Evolutionary conservation across 2,113 vertebrate genomes (phyloP), one percentile per base, ranked within the genome.

Genomic region (Vimba vimba): DNA sequence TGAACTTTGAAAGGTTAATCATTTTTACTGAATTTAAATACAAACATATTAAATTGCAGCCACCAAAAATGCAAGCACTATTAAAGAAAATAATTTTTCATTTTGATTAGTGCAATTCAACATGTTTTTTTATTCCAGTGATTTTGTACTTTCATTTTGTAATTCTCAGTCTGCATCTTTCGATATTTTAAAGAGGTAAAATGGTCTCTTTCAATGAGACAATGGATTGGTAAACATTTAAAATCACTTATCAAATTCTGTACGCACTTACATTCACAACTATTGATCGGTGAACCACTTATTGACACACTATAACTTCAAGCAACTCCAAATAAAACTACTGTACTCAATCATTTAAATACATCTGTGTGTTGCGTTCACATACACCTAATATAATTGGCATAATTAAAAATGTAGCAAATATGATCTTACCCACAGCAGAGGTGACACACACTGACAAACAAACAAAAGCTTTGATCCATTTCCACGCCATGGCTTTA

Each of bases 371-470:
- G 19, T 5, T 43, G 13, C 17, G 6, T 62, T 43, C 4, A 57
- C 55, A 57, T 6, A 55, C 19, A 43, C 36, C 55, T 30, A 59
- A 33, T 8, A 30, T 7, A 27, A 66, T 3, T 68, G 2, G 9
- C 27, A 55, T 7, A 33, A 36, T 83, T 21, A 10, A 47, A 73
- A 11, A 27, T n/a, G 1, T 21, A 47, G 43, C 6, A 23, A 1
- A 78, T 66, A 4, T 7, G 1, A 17, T 86, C 85, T 87, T 88
- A 90, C 89, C 79, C 60, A 27, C n/a, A 21, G 57, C 73, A 45
- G 83, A 77, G 15, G 75, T 25, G 9, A 69, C 7, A 19, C 50
- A 87, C 59, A 88, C 17, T 21, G 39, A 84, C 15, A 90, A 30
- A 85, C 78, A 50, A 30, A 60, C 30, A 52, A 59, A 80, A 47